These are phyloP conservation scores for Acronicta aceris DNA, from an alignment of 2,888 invertebrate genomes.

Conservation along the genomic window DNA sequence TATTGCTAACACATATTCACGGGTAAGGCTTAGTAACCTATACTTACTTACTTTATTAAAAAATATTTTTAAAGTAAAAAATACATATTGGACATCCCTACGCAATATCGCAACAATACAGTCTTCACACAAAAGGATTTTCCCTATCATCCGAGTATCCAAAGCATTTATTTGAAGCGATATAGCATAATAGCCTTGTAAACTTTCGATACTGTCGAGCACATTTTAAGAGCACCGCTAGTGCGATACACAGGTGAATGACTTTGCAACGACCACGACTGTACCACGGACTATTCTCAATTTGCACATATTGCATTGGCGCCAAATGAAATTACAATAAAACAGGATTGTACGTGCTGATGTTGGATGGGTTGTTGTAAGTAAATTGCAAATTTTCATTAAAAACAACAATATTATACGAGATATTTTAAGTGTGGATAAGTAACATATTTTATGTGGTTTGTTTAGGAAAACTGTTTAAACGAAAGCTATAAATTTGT, in stretches of 20 bases:
- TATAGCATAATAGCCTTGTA: slow-evolving; percentile 28
- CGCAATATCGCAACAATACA: neutral
- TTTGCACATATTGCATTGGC: slow-evolving; percentile 30
- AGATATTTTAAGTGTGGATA: no score
- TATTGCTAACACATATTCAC: no score
- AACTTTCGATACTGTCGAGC: slow-evolving; percentile 32
- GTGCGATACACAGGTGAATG: slow-evolving; percentile 46
- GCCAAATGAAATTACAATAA: slow-evolving; percentile 22
- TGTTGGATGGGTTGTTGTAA: neutral
- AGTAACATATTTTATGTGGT: no score
- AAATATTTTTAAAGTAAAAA: no score
- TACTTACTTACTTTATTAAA: no score
- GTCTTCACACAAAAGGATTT: slow-evolving; percentile 9
- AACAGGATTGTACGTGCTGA: slow-evolving; percentile 12
- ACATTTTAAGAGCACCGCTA: slow-evolving; percentile 28
- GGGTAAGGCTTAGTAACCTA: neutral
- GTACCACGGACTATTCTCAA: slow-evolving; percentile 24
- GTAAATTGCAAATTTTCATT: no score
- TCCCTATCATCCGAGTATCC: slow-evolving; percentile 18
- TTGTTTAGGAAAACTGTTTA: no score
- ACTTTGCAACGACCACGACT: slow-evolving; percentile 38
- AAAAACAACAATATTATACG: no score
- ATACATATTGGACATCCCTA: neutral
- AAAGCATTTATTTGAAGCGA: slow-evolving; percentile 5
- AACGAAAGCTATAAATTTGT: no score